Evolutionary conservation across 1,140 invertebrate genomes (phyloP), one percentile per base, ranked within the genome.

Genomic region (Aphelinus atriplicis): DNA sequence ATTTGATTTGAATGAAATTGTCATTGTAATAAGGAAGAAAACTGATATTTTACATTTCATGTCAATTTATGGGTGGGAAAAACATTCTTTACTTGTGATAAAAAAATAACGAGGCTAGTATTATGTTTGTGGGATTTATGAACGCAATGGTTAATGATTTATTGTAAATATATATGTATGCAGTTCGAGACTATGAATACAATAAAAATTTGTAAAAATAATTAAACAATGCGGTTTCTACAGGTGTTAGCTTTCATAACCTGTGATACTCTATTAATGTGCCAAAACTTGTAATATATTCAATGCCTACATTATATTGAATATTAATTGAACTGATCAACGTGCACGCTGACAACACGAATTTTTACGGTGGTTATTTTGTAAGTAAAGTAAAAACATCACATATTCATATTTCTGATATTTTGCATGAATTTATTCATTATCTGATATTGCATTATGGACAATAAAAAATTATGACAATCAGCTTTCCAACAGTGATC

Each of bases 181-280:
- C 56, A 67, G 43, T 67, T 65, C 47, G 26, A 42, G n/a, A 56
- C 46, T 67, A 56, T 51, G 26, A 67, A 46, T 46, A 67, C 6
- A 4, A 67, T 67, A 56, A 51, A 67, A 67, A 55, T 7, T 66
- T 67, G 65, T 67, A 67, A 42, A 55, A 67, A 67, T 65, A 67
- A 43, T 1, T 67, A 55, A 56, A 10, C 46, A 46, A 56, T 67
- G 42, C 45, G 4, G 1, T 67, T 67, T 56, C 53, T 46, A 42
- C 51, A 46, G 43, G n/a, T 65, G 48, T 42, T 65, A 26, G 26
- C 26, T 26, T 26, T 26, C 26, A 26, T 26, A 26, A 26, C 26
- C 26, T 26, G 26, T 26, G 26, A 26, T 26, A 26, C 26, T 26
- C 26, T 26, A 26, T 26, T 26, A 26, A 26, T 26, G 26, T 26